Conservation (phyloP, 2,888 invertebrate species). For the Eupelmus urozonus region DNA sequence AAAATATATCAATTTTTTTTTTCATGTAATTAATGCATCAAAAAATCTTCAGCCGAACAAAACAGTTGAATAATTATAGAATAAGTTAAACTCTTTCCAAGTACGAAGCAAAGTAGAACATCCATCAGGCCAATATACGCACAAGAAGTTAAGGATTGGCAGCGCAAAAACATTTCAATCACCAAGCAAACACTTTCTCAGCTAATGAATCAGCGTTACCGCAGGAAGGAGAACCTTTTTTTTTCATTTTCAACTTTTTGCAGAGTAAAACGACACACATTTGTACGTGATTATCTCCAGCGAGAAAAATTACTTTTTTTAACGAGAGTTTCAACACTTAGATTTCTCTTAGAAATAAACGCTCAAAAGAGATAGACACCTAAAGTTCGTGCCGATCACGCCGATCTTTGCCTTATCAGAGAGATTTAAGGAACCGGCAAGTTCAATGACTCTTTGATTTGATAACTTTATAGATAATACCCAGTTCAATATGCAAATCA, state of each 20-base stretch:
- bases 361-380: too few species aligned
- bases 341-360: too few species aligned
- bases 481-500: too few species aligned
- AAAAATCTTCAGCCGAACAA: too few species aligned
- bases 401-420: too few species aligned
- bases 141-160: slow-evolving; percentile 14
- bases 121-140: neutral
- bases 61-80: too few species aligned
- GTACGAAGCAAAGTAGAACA: neutral
- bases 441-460: neutral
- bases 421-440: neutral
- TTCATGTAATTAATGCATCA: too few species aligned
- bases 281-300: slow-evolving; percentile 1
- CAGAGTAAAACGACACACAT: neutral
- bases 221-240: slow-evolving; percentile 15
- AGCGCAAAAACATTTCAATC: slow-evolving; percentile 19
- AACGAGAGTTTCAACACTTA: too few species aligned
- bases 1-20: too few species aligned
- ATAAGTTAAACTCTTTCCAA: too few species aligned
- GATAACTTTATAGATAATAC: neutral
- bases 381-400: too few species aligned
- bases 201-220: slow-evolving; percentile 42
- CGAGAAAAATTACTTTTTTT: slow-evolving; percentile 2
- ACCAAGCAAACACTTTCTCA: slow-evolving; percentile 36
- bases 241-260: neutral